phyloP scores from a whole-genome alignment of 2,888 invertebrate species.

The Nebria salina region DNA sequence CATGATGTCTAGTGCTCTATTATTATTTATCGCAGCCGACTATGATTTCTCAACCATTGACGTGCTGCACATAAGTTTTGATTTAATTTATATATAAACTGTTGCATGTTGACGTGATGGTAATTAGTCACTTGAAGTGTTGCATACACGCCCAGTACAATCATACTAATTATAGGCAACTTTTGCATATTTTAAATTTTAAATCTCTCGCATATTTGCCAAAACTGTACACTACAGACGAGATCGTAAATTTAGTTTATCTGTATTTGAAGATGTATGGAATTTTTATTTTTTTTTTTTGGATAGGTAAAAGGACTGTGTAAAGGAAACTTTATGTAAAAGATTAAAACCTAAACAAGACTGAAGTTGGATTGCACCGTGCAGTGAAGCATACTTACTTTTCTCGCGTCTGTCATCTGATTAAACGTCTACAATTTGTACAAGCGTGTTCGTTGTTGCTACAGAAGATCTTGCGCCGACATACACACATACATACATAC shows the following conservation, averaged over 20 bases:
- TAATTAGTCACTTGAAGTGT: background rate
- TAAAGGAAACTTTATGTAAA: background rate
- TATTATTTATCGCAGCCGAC: constrained; percentile 12
- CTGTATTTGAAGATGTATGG: no score
- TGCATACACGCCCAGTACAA: background rate
- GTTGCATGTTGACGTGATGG: background rate
- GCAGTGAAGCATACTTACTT: background rate
- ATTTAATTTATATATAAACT: constrained; percentile 1
- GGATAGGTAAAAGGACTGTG: background rate
- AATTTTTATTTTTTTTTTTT: background rate
- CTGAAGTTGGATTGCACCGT: background rate
- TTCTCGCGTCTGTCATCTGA: constrained; percentile 41
- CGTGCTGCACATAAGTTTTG: background rate
- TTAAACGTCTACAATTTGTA: constrained; percentile 34
- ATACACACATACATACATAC: background rate
- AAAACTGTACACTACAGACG: no score
- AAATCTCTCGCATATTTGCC: no score
- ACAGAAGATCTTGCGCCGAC: background rate
- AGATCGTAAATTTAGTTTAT: no score
- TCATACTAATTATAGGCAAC: background rate
- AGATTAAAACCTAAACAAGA: background rate
- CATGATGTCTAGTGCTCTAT: constrained; percentile 24
- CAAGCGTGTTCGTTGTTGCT: constrained; percentile 7
- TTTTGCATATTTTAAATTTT: no score
- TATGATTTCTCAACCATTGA: background rate